Conservation (phyloP, 2,113 vertebrate species). For the Phainopepla nitens region DNA sequence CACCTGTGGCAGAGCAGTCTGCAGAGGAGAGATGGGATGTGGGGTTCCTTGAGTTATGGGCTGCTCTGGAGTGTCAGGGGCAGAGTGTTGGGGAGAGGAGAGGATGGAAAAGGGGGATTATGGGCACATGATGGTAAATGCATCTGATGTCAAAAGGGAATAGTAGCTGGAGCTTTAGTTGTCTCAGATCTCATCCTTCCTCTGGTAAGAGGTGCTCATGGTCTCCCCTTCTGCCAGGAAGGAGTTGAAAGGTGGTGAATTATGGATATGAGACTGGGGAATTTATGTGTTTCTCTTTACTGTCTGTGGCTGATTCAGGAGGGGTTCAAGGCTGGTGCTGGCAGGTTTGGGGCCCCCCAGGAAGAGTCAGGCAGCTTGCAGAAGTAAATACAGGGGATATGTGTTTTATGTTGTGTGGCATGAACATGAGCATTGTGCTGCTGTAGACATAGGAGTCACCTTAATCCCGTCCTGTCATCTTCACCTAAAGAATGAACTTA, state of each 20-base stretch:
- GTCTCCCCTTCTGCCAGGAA: neutral
- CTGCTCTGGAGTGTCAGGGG: neutral
- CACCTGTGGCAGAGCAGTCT: neutral
- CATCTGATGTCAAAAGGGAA: neutral
- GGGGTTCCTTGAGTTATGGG: neutral
- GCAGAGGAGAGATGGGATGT: neutral
- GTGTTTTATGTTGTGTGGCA: neutral
- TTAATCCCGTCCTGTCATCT: neutral
- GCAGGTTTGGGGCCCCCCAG: neutral
- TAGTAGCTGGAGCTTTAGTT: neutral
- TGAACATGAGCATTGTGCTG: neutral
- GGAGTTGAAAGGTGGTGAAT: neutral
- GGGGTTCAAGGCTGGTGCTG: neutral
- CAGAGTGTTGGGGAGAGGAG: neutral
- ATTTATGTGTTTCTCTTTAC: neutral
- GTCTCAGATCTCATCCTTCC: neutral
- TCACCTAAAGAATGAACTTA: neutral
- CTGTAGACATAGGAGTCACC: neutral
- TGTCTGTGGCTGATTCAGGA: neutral
- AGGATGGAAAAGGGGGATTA: neutral
- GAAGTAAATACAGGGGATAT: neutral
- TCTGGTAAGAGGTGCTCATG: neutral
- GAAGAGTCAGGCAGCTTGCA: neutral
- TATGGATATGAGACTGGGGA: neutral
- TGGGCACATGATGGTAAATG: neutral